Evolutionary conservation across 1,140 invertebrate species (phyloP), one percentile per base, ranked within the genome.

Genomic region (Pteromalus puparum): DNA sequence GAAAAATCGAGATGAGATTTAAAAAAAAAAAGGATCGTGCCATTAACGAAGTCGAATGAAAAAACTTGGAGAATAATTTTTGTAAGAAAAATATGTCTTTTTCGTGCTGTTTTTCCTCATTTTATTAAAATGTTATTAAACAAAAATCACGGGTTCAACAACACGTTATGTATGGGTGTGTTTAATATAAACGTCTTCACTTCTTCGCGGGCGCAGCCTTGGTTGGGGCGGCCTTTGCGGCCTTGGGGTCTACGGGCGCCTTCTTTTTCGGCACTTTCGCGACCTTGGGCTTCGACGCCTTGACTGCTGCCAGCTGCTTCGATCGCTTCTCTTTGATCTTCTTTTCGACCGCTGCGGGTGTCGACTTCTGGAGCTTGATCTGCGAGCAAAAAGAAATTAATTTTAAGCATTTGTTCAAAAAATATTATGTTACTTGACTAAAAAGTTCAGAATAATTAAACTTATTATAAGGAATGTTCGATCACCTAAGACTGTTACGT

Each of bases 211-310:
- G 68, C 42, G 53, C 5, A 0, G 53, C 72, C 65, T 82, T 83
- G 2, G 46, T 26, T 72, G 81, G 26, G 1, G 83, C 53, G 86
- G 86, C 68, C 84, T 90, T 87, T 28, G 26, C 13, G 0, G 48
- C 70, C 24, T 82, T 78, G 9, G 68, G 68, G 15, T 61, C 46
- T 61, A 24, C 15, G 12, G 92, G 0, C 88, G 91, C 2, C 86
- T 87, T 70, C 89, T 94, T 89, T 91, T 94, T 90, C 0, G 93
- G 90, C 77, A 90, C 92, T 87, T 94, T 94, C 30, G 91, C 90
- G 84, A 94, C 94, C 89, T 95, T 95, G 3, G 94, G 90, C 67
- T 94, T 93, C 0, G 91, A 90, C 38, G 91, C 91, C 81, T 92
- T 93, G 1, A 89, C 89, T 61, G 94, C 93, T 82, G 94, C 92